Evolutionary conservation across 2,797 vertebrate species (phyloP).

Genomic region (Peromyscus melanophrys): DNA sequence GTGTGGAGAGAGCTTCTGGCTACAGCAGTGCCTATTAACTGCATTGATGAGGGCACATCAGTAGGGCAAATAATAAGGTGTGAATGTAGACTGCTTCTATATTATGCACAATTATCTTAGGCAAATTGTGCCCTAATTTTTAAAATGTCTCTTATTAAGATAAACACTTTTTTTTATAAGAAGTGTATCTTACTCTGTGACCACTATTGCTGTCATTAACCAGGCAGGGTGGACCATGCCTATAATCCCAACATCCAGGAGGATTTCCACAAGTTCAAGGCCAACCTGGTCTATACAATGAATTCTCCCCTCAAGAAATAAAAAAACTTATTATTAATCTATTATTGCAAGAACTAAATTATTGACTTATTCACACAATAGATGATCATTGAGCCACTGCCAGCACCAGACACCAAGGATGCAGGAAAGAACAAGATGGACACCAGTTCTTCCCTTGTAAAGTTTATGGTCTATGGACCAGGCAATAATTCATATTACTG

Average conservation of each 20-base stretch:
- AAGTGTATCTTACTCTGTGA: neutral
- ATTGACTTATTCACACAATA: constrained; percentile 37
- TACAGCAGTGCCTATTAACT: neutral
- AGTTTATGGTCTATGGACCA: neutral
- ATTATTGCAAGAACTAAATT: neutral
- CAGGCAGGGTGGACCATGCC: neutral
- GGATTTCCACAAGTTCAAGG: neutral
- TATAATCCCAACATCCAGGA: neutral
- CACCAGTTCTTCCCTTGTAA: neutral
- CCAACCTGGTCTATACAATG: neutral
- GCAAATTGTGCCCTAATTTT: neutral
- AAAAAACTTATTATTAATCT: neutral
- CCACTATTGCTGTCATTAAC: neutral
- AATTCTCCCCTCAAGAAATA: neutral
- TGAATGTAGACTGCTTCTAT: neutral
- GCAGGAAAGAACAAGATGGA: neutral
- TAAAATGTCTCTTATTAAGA: constrained; percentile 42
- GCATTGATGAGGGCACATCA: neutral
- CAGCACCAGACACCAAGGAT: neutral
- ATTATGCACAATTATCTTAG: neutral
- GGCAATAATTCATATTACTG: neutral
- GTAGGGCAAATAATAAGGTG: neutral
- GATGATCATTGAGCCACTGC: neutral
- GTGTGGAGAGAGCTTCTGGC: neutral
- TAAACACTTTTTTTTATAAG: neutral